Evolutionary conservation across 2,888 invertebrate species (phyloP).

Genomic region (Julus scanicus): DNA sequence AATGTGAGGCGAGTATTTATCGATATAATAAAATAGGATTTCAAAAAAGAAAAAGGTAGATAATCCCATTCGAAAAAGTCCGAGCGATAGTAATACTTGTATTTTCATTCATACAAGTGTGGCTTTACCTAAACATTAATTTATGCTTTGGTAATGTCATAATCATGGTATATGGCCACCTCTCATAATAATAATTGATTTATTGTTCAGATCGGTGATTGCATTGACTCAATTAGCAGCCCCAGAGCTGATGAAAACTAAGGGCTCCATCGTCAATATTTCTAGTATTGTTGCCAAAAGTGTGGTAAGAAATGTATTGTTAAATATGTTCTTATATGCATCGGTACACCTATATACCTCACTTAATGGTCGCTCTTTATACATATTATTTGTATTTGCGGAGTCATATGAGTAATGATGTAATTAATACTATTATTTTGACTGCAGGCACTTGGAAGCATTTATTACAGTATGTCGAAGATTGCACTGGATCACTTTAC

Average conservation of each 20-base stretch:
- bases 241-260: conserved; percentile 55
- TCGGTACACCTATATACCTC: too few species aligned
- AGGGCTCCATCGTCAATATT: conserved; percentile 53
- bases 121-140: neutral
- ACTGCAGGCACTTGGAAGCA: neutral
- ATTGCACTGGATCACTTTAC: conserved; percentile 51
- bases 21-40: neutral
- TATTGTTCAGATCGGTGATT: conserved; percentile 28
- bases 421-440: too few species aligned
- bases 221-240: conserved; percentile 53
- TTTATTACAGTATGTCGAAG: conserved; percentile 51
- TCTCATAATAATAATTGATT: neutral
- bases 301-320: conserved; percentile 31
- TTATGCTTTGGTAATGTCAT: neutral
- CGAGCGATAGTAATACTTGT: neutral
- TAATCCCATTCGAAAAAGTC: too few species aligned
- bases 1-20: conserved; percentile 18
- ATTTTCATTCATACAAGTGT: too few species aligned
- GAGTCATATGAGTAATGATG: too few species aligned
- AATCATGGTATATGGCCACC: neutral
- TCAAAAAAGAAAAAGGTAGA: neutral
- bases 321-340: neutral
- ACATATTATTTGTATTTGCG: neutral
- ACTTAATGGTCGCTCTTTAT: too few species aligned
- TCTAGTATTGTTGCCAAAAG: conserved; percentile 50